Evolutionary conservation across 2,113 vertebrate genomes (phyloP), one percentile per base, ranked within the genome.

Genomic region (Channa maculata): DNA sequence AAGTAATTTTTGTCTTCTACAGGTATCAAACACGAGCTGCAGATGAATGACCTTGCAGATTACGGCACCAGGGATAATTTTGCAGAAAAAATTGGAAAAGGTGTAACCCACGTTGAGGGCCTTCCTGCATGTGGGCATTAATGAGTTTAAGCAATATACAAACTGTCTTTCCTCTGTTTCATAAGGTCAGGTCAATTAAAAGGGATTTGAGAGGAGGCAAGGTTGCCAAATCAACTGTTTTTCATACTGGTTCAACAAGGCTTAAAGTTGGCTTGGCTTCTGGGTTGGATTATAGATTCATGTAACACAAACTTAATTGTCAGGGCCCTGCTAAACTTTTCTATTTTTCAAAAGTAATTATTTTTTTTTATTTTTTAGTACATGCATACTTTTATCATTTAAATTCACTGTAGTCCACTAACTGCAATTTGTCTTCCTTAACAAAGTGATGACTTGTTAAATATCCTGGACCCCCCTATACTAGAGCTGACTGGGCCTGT

Each of bases 21-120:
- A 92, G 96, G 95, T 48, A 61, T 95, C 80, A 97, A 96, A 83
- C 91, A 94, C 4, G 84, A 93, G 10, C 65, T 94, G 84, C 91
- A 97, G 87, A 49, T 95, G 9, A 95, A 94, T 39, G 93, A 92
- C 62, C 5, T 46, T 0, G 46, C 84, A 46, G 95, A 96, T 13
- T 59, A 87, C 43, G 69, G 71, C 44, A 85, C 91, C 57, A 65
- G 67, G 58, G 46, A 55, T 0, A 15, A 8, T n/a, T 91, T 97
- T 76, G 88, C 90, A 8, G 88, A 88, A 1, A 93, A 88, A 53
- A 76, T 96, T 33, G 93, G 45, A 3, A 90, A 89, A 49, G 68
- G n/a, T 0, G n/a, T 88, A 5, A 1, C 12, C 7, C 34, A 0
- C 5, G 0, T 91, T 0, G 90, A 90, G 53, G 82, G 85, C 70